Percentiles rank a stretch among this genome's conserved stretches.
phyloP scores from a whole-genome alignment of 2,797 vertebrate species.

The Etheostoma nigrum region DNA sequence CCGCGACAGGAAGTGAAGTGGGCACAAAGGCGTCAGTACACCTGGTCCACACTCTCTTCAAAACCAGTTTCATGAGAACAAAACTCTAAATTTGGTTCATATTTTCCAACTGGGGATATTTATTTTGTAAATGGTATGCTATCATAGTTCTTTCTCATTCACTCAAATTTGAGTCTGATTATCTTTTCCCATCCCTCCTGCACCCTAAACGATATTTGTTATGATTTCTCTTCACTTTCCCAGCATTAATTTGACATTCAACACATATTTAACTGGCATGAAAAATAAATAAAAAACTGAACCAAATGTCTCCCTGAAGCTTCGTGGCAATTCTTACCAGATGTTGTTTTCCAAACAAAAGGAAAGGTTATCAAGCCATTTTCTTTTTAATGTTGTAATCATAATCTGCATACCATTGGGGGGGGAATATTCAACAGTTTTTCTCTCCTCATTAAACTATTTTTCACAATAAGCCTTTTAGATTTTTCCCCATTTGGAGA shows the following conservation, averaged over 20 bases:
- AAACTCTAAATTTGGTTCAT: background rate
- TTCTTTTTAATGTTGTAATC: constrained; percentile 23
- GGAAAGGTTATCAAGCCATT: constrained; percentile 23
- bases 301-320: background rate
- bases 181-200: background rate
- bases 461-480: constrained; percentile 35
- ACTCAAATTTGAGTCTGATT: background rate
- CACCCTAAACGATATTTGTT: background rate
- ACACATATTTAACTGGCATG: background rate
- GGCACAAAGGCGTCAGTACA: too few relatives aligned
- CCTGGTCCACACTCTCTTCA: too few relatives aligned
- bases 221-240: too few relatives aligned
- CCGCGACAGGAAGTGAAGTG: too few relatives aligned
- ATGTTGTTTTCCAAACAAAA: constrained; percentile 3
- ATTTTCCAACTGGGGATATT: background rate
- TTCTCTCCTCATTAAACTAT: constrained; percentile 14
- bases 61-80: too few relatives aligned
- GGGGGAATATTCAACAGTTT: constrained; percentile 30
- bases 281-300: background rate
- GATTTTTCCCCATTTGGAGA: constrained; percentile 46
- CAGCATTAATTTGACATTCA: constrained; percentile 4
- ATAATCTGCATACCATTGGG: constrained; percentile 7
- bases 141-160: background rate
- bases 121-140: background rate
- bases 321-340: constrained; percentile 2